Base-by-base conservation (phyloP, 2,888 invertebrate genomes). In the Shargacucullia verbasci region DNA sequence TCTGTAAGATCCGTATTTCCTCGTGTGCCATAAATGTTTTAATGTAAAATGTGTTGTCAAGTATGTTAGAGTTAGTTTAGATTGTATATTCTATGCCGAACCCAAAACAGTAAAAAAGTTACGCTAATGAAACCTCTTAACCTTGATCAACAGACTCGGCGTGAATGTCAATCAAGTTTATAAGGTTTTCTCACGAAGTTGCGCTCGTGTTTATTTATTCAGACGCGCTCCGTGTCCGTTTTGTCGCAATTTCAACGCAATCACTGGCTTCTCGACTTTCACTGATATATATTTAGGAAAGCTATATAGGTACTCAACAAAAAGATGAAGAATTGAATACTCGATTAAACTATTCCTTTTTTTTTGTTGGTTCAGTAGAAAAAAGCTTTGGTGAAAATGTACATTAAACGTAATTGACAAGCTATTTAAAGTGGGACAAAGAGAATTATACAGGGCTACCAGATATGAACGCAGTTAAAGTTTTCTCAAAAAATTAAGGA, bases 151-250 rank as follows among this genome's bases (percentile, higher is more conserved):
- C 55, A 60, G 38, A 47, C 56, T 54, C 54, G 31, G 15, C 34
- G 27, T 50, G 55, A 65, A 67, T 50, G 61, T 55, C 56, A 61
- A 67, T 65, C 68, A 65, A 67, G 49, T 67, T 49, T 39, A 43
- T 49, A 56, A 67, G 68, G 67, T 56, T 56, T 66, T 65, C 67
- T 47, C 61, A 33, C 45, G 41, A 49, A 61, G 35, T 67, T 61
- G 35, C 38, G 41, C 41, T 41, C 27, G 27, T 61, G 41, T 61
- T 65, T 67, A 67, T 50, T 65, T 65, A 67, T 65, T 67, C 65
- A 56, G 49, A 20, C 37, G 10, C 35, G 37, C 43, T 46, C 29
- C 25, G 38, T 31, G 41, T 43, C 49, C 49, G 38, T 65, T 53
- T 53, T 27, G 44, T 7, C 43, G 43, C 20, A 34, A 11, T 55